A percentile compares a stretch with the other conserved stretches of the same genome.
These are phyloP conservation scores for Tiliacea citrago DNA, from an alignment of 2,888 invertebrate species.

Conservation along the genomic window DNA sequence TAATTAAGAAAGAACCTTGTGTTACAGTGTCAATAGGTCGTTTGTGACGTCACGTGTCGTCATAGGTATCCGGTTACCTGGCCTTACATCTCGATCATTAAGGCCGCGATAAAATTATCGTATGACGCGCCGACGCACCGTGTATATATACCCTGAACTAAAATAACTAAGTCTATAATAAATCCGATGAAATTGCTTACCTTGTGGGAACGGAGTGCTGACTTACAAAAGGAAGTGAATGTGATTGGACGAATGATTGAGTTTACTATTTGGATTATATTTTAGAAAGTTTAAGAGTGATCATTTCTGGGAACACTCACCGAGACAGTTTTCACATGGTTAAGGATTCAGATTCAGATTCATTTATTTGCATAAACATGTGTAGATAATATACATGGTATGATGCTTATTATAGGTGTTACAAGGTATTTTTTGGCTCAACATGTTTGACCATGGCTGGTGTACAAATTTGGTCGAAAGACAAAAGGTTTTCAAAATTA, in stretches of 20 bases:
- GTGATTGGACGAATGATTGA: constrained; percentile 5
- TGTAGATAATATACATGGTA: too few relatives aligned
- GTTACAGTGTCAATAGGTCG: constrained; percentile 65
- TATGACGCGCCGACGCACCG: constrained; percentile 80
- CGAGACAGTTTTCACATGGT: not conserved
- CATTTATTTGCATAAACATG: too few relatives aligned
- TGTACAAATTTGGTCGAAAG: too few relatives aligned
- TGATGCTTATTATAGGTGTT: too few relatives aligned
- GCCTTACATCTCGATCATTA: constrained; percentile 86
- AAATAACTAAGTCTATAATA: constrained; percentile 81
- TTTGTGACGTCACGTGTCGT: constrained; percentile 79
- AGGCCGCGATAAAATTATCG: constrained; percentile 89
- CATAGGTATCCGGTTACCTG: constrained; percentile 87
- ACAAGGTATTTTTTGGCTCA: too few relatives aligned
- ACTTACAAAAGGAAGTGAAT: constrained; percentile 45
- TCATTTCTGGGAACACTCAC: not conserved
- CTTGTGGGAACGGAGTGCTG: constrained; percentile 61
- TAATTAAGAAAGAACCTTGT: constrained; percentile 58
- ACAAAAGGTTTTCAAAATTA: too few relatives aligned
- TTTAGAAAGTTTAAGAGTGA: not conserved
- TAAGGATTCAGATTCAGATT: too few relatives aligned
- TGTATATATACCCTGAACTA: constrained; percentile 77
- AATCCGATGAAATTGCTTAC: constrained; percentile 70
- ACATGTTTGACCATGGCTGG: too few relatives aligned
- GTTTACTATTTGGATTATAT: constrained; percentile 1